Percentiles rank a stretch among this genome's conserved stretches.
Evolutionary conservation across 2,113 vertebrate genomes (phyloP).

Genomic region (Oreochromis aureus): DNA sequence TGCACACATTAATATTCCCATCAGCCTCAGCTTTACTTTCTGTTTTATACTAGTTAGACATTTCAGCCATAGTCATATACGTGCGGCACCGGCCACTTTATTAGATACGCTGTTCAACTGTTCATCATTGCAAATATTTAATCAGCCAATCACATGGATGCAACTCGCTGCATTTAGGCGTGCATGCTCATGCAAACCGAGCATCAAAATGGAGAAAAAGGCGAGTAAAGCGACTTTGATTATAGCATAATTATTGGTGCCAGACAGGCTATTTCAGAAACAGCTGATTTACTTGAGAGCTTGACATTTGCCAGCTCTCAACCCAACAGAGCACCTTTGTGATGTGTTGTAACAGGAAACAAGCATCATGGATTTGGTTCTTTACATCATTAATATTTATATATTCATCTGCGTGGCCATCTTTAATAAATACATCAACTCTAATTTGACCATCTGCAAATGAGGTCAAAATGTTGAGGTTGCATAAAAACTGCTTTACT

Average conservation of each 20-base stretch:
- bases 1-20: neutral
- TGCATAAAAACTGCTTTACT: neutral
- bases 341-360: neutral
- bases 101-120: fast-evolving
- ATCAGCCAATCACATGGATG: neutral
- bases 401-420: fast-evolving
- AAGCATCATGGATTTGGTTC: neutral
- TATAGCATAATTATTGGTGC: neutral
- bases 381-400: neutral
- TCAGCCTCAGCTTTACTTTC: neutral
- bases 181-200: neutral
- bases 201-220: neutral
- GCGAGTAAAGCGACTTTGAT: neutral
- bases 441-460: neutral
- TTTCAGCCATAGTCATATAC: neutral
- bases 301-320: neutral
- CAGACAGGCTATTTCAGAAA: neutral
- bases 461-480: neutral
- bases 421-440: neutral
- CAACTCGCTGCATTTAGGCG: neutral
- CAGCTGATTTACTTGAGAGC: neutral
- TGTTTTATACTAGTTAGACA: neutral
- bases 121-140: neutral
- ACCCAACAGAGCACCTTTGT: neutral
- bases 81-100: neutral